phyloP scores from a whole-genome alignment of 2,888 invertebrate genomes.

The Drosophila neutralis region DNA sequence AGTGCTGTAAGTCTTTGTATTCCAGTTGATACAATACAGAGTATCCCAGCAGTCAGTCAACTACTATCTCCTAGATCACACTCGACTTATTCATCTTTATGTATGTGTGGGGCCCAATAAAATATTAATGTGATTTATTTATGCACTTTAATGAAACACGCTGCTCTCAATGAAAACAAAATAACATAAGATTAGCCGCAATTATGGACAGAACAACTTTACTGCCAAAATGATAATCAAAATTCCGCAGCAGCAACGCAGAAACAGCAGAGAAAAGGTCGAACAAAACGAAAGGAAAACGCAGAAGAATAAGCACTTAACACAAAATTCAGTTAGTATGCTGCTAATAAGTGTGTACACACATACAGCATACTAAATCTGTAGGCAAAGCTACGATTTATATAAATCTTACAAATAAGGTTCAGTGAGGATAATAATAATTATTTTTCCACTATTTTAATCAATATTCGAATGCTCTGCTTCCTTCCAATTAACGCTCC shows the following conservation, averaged over 20 bases:
- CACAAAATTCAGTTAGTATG: constrained; percentile 36
- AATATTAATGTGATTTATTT: constrained; percentile 63
- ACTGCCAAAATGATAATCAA: constrained; percentile 25
- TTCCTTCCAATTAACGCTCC: background rate
- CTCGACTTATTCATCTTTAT: constrained; percentile 44
- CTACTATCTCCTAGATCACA: background rate
- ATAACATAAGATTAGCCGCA: constrained; percentile 64
- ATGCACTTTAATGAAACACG: constrained; percentile 54
- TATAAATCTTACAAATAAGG: too few species aligned
- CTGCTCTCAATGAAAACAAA: constrained; percentile 68
- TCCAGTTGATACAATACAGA: background rate
- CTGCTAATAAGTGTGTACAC: background rate
- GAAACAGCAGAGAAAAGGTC: background rate
- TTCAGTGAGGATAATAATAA: background rate
- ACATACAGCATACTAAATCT: background rate
- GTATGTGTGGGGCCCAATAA: constrained; percentile 7
- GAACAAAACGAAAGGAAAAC: constrained; percentile 2
- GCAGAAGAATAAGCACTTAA: constrained; percentile 1
- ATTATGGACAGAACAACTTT: constrained; percentile 39
- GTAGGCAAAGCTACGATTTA: background rate
- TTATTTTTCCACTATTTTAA: background rate
- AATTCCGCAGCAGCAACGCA: constrained; percentile 8
- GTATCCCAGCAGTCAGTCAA: constrained; percentile 2
- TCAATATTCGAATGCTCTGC: background rate
- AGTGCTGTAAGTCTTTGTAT: background rate